Evolutionary conservation across 2,113 vertebrate species (phyloP).

Genomic region (Sisor rabdophorus): DNA sequence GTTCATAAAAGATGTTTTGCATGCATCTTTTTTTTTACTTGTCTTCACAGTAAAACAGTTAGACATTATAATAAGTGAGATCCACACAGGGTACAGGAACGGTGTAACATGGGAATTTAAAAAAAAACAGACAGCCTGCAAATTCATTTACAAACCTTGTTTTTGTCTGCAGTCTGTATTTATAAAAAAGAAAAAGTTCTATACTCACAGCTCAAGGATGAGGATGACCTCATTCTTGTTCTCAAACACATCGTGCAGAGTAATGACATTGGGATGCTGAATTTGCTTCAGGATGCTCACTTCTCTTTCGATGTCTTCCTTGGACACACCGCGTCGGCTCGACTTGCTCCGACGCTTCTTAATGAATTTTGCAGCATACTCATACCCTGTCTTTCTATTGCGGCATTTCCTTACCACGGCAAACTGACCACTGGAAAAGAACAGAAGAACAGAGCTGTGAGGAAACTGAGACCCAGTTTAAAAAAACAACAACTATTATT

Average conservation of each 20-base stretch:
- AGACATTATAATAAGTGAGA: no score
- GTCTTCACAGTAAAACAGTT: no score
- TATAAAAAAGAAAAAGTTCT: no score
- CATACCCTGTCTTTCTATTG: slow-evolving; percentile 75
- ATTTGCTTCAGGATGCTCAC: slow-evolving; percentile 93
- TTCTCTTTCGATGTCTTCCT: slow-evolving; percentile 93
- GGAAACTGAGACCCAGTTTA: neutral
- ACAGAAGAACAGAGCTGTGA: neutral
- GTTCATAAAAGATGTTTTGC: no score
- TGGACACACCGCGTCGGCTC: slow-evolving; percentile 86
- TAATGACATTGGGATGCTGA: slow-evolving; percentile 92
- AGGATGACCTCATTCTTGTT: slow-evolving; percentile 95
- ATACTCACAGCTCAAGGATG: slow-evolving; percentile 96
- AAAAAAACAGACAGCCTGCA: neutral
- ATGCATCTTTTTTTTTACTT: no score
- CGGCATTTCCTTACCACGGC: slow-evolving; percentile 92
- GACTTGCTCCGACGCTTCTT: slow-evolving; percentile 92
- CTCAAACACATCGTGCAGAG: slow-evolving; percentile 89
- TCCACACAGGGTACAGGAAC: no score
- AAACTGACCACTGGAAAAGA: slow-evolving; percentile 82
- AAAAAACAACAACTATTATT: neutral
- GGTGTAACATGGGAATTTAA: no score
- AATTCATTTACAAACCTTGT: neutral
- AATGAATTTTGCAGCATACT: slow-evolving; percentile 94
- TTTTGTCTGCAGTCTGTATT: neutral